Conservation (phyloP, 2,797 vertebrate genomes). For the Anabas testudineus region DNA sequence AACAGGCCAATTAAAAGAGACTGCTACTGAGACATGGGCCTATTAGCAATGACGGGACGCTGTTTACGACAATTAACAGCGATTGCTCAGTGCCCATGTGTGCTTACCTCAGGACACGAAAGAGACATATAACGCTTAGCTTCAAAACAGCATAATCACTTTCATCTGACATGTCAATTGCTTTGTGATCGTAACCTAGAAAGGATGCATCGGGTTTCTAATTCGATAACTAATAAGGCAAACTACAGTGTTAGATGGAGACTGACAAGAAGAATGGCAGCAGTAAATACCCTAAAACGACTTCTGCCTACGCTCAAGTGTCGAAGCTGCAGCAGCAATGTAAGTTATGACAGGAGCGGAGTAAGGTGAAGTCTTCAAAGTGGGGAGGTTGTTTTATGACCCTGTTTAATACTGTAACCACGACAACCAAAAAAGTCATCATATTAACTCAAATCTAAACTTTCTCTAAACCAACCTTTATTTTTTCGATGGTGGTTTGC, state of each 20-base stretch:
- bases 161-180: conserved; percentile 4
- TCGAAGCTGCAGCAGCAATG: neutral
- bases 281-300: neutral
- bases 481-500: too few relatives aligned
- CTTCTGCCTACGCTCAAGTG: too few relatives aligned
- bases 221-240: neutral
- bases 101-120: conserved; percentile 39
- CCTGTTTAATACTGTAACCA: too few relatives aligned
- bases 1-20: conserved; percentile 58
- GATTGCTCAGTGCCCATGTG: conserved; percentile 45
- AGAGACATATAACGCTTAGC: conserved; percentile 15
- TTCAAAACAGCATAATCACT: conserved; percentile 40
- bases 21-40: conserved; percentile 35
- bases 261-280: neutral
- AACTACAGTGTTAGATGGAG: neutral
- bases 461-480: too few relatives aligned
- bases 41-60: conserved; percentile 42
- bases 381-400: neutral
- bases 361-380: neutral
- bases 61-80: conserved; percentile 50
- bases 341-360: neutral
- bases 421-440: too few relatives aligned
- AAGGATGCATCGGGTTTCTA: neutral
- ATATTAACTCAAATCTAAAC: too few relatives aligned
- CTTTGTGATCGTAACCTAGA: too few relatives aligned